Conservation (phyloP, 1,140 invertebrate species). For the Lasaia peninsularis region DNA sequence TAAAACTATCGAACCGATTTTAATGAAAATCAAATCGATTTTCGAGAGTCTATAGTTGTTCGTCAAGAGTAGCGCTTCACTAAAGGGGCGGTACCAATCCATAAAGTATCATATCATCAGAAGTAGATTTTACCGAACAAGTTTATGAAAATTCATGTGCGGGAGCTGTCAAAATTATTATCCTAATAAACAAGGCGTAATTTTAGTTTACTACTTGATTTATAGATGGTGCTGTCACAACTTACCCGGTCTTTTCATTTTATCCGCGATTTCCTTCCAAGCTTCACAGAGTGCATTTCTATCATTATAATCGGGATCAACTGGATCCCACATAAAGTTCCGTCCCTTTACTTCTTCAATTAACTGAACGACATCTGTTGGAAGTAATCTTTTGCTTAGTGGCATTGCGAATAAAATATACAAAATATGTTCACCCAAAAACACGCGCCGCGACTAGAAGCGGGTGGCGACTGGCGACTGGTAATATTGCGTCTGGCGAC, state of each 20-base stretch:
- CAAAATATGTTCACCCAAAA: neutral
- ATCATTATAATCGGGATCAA: neutral
- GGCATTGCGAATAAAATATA: neutral
- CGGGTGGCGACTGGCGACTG: conserved; percentile 5
- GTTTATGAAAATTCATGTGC: too few relatives aligned
- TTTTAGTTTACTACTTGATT: neutral
- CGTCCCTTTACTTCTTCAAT: conserved; percentile 5
- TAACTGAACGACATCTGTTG: neutral
- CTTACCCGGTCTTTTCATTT: conserved; percentile 3
- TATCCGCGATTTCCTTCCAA: conserved; percentile 10
- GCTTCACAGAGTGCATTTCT: neutral
- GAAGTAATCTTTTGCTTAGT: neutral
- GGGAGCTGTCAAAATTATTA: too few relatives aligned
- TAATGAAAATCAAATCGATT: too few relatives aligned
- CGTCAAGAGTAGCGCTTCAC: too few relatives aligned
- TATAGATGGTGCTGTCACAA: conserved; percentile 4
- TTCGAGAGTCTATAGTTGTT: too few relatives aligned
- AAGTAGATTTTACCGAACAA: too few relatives aligned
- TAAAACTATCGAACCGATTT: too few relatives aligned
- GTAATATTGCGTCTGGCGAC: too few relatives aligned
- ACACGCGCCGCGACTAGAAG: conserved; percentile 4
- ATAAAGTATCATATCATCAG: too few relatives aligned
- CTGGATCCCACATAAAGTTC: conserved; percentile 2
- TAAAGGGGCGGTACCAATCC: too few relatives aligned
- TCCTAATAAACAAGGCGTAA: neutral